These are phyloP conservation scores for Scortum barcoo DNA, from an alignment of 2,113 vertebrate species.

Conservation along the genomic window DNA sequence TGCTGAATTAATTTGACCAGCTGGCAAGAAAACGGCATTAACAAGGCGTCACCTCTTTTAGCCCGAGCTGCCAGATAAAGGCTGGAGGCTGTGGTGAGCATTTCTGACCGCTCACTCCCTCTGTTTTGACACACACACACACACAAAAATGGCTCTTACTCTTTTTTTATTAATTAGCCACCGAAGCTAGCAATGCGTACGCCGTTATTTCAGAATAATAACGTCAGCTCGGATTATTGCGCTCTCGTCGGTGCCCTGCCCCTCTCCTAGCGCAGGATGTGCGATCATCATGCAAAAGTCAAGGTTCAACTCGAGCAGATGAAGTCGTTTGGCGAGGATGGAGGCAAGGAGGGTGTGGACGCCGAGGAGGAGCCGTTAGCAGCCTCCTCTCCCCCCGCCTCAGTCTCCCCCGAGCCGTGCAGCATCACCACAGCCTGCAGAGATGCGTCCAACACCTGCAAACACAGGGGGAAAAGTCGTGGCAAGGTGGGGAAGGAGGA, in stretches of 20 bases:
- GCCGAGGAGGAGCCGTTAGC: slow-evolving; percentile 38
- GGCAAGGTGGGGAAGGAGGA: slow-evolving; percentile 56
- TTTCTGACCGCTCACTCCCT: not conserved
- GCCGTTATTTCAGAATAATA: slow-evolving; percentile 4
- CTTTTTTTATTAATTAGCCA: slow-evolving; percentile 11
- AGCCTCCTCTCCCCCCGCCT: slow-evolving; percentile 35
- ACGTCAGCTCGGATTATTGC: slow-evolving; percentile 57
- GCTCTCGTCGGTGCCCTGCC: slow-evolving; percentile 39
- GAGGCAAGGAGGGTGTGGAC: slow-evolving; percentile 52
- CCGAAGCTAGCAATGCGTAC: slow-evolving; percentile 48
- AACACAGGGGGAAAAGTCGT: slow-evolving; percentile 70
- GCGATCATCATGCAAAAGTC: slow-evolving; percentile 75
- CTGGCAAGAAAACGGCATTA: slow-evolving; percentile 5
- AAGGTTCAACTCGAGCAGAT: slow-evolving; percentile 72
- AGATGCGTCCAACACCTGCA: slow-evolving; percentile 53
- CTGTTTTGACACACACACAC: not conserved
- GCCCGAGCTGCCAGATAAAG: slow-evolving; percentile 4
- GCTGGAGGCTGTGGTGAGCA: not conserved
- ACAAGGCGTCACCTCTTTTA: not conserved
- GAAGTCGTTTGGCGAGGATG: slow-evolving; percentile 64
- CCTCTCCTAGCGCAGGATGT: slow-evolving; percentile 70
- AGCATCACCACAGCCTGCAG: slow-evolving; percentile 27
- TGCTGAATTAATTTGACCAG: not conserved
- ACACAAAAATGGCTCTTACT: slow-evolving; percentile 17
- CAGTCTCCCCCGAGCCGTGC: slow-evolving; percentile 61